Evolutionary conservation across 1,140 invertebrate genomes (phyloP), one percentile per base, ranked within the genome.

Genomic region (Heliothis subflexa): DNA sequence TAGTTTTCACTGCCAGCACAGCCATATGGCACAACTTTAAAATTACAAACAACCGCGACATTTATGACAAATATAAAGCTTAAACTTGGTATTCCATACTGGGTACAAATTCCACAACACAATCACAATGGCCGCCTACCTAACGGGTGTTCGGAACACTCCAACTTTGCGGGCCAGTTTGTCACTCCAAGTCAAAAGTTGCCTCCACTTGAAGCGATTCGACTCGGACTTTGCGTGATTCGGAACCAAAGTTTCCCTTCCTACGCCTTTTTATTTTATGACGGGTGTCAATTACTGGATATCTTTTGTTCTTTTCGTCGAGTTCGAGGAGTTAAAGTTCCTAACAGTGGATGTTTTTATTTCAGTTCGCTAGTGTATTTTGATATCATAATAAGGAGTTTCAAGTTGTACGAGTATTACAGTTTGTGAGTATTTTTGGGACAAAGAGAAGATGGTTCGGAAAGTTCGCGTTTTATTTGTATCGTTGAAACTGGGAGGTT

Each of bases 271-370:
- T 72, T 72, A 64, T 72, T 79, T 79, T 74, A 78, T 81, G 70
- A 72, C 75, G 70, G 74, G 74, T 78, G 68, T 80, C 79, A 80
- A 81, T 78, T 74, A 81, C 71, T 68, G 71, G 72, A 79, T 78
- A 79, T 66, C 78, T 79, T 79, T 79, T 79, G 71, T 74, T 79
- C 71, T 68, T 79, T 79, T 79, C 59, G 47, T 79, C 40, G 77
- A 77, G 74, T 77, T 77, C 57, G 59, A 66, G 52, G 52, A 77
- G 61, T 77, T 62, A 33, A 77, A 77, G 28, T 77, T 77, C 66
- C 61, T n/a, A 50, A 55, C 54, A 14, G 28, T 40, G 52, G 73
- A 61, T 80, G 55, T 75, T 71, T 74, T 77, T 80, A 78, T 77
- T 80, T 80, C 68, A 72, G 74, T 73, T 71, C 45, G 64, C 72